Percentiles rank a stretch among this genome's conserved stretches.
Evolutionary conservation across 1,140 invertebrate species (phyloP).

Genomic region (Rhopalosiphum padi): DNA sequence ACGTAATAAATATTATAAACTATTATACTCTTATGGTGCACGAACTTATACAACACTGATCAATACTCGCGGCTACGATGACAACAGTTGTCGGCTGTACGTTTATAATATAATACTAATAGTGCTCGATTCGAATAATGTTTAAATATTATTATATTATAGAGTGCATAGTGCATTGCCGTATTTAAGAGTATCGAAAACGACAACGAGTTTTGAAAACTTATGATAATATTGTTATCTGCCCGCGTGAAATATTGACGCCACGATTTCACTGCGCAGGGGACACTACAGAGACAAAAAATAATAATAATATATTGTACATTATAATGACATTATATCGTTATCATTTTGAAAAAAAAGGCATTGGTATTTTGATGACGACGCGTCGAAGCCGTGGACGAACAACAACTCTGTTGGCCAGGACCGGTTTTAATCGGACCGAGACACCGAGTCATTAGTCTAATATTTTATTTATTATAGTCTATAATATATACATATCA

Average conservation of each 20-base stretch:
- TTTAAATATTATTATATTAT: neutral
- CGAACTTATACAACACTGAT: neutral
- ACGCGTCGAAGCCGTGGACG: neutral
- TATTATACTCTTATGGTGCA: neutral
- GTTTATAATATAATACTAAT: neutral
- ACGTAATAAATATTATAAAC: neutral
- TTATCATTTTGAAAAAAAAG: neutral
- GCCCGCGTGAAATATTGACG: neutral
- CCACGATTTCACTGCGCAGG: neutral
- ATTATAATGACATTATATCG: neutral
- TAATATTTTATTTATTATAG: neutral
- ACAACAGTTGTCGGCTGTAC: neutral
- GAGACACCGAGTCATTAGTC: neutral
- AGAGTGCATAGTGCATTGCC: neutral
- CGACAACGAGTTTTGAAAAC: neutral
- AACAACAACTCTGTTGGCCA: neutral
- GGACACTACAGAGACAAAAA: neutral
- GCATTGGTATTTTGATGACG: neutral
- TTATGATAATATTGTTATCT: neutral
- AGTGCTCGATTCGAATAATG: neutral
- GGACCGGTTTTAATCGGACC: constrained; percentile 7
- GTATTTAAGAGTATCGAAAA: neutral
- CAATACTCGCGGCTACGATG: constrained; percentile 2
- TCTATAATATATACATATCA: neutral
- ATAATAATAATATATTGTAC: neutral